Evolutionary conservation across 2,797 vertebrate genomes (phyloP), one percentile per base, ranked within the genome.

Genomic region (Decapterus maruadsi): DNA sequence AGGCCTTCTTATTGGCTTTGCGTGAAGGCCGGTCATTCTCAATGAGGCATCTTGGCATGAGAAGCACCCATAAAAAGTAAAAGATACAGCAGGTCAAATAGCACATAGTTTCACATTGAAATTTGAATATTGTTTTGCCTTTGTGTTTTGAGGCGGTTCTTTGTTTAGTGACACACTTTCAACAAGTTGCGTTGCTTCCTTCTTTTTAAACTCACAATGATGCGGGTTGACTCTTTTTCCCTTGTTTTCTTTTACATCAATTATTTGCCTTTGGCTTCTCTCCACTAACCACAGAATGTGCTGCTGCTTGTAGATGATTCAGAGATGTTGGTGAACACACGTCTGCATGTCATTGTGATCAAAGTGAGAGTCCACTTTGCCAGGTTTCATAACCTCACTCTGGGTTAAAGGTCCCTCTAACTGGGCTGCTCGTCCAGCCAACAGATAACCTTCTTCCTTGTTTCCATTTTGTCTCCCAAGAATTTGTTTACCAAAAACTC

Each of bases 191-290:
- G 70, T 72, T 74, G 53, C 36, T 62, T 71, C 26, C 26, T 57
- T 64, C 63, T n/a, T 53, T 8, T 12, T 81, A 45, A 72, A 75
- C 66, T 53, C 48, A 14, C 22, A 42, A 4, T 53, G 48, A 71
- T 45, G 34, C 51, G 48, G 8, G 64, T 75, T 86, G 80, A 76
- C 63, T 69, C 4, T 65, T 72, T 62, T 60, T 17, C 50, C 9
- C 1, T 7, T 89, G 79, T 92, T 93, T 90, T 88, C 72, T 87
- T 91, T 87, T 22, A 29, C 71, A 84, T 90, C 74, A 91, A 90
- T 93, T 67, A 93, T 93, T 91, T 87, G 73, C 84, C 9, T 50
- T 57, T 71, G 51, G 36, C 8, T 68, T 82, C 81, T 71, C 48
- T 80, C 8, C 8, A 2, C 40, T 79, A 83, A 82, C 85, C 61